Percentiles rank a stretch among this genome's conserved stretches.
Conservation (phyloP, 2,888 invertebrate genomes). For the Acronicta leporina region DNA sequence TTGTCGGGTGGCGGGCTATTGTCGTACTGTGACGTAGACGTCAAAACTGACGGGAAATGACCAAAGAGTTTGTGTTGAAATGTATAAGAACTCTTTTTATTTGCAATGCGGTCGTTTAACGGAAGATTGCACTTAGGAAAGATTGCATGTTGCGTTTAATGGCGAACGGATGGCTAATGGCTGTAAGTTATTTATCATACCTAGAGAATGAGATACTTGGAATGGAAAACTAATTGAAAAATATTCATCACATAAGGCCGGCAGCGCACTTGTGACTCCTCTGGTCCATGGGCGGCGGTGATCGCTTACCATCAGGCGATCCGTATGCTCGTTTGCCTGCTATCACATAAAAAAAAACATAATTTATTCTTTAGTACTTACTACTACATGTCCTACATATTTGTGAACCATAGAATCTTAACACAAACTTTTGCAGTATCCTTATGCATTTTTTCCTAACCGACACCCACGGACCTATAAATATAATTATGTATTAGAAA, state of each 20-base stretch:
- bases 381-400: neutral
- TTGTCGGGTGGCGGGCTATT: conserved; percentile 57
- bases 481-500: no score
- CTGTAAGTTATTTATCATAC: conserved; percentile 9
- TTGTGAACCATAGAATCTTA: no score
- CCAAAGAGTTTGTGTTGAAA: conserved; percentile 51
- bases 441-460: no score
- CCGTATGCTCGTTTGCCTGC: no score
- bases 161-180: neutral
- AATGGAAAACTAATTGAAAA: neutral
- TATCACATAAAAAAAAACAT: no score
- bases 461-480: no score
- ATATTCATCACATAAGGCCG: no score
- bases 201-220: neutral
- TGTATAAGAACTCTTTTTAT: conserved; percentile 33
- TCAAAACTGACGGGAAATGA: conserved; percentile 50
- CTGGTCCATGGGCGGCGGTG: no score
- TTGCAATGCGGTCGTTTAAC: conserved; percentile 23
- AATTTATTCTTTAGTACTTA: neutral
- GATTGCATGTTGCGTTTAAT: conserved; percentile 20
- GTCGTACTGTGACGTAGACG: conserved; percentile 66
- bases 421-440: no score
- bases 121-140: conserved; percentile 27
- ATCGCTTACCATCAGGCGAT: no score
- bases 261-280: no score